Base-by-base conservation (phyloP, 2,888 invertebrate genomes). In the Cylindroiulus punctatus region DNA sequence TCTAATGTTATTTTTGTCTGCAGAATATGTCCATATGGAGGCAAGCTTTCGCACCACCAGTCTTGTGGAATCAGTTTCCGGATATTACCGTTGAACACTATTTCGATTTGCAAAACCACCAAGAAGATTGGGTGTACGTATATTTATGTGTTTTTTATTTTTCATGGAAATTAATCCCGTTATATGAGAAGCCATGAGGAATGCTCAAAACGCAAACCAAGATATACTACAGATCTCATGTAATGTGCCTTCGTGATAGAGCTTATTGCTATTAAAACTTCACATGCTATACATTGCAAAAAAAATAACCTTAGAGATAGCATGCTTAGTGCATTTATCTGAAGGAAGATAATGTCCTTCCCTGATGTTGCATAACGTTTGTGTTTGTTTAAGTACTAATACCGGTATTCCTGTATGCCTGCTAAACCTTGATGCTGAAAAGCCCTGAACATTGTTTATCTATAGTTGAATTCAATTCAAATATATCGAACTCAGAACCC, bases 1-100 rank as follows among this genome's bases (percentile, higher is more conserved):
- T 36, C 36, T 36, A 7, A 52, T 32, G 5, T 57, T 19, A 47
- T 57, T 19, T 85, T 32, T 52, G 8, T 26, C 5, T 44, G 19
- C 42, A 86, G 86, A 86, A 86, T 30, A 86, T 86, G 86, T 86
- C 86, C 8, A 36, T 82, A 19, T 86, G 86, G 86, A 26, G n/a
- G 12, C 44, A 86, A 42, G 42, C 86, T 30, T 86, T 81, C 42
- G 86, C 86, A 40, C 86, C 86, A 86, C 44, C 86, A 17, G 32
- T 82, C 32, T 40, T 42, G 44, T 86, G 86, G 86, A 81, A 86
- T 19, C 40, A 86, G 32, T 26, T 81, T 81, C 81, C 81, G 44
- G 86, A 86, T 22, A 86, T 47, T 32, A 81, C 86, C 30, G 86
- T 86, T 26, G 86, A 86, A 19, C 86, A 86, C n/a, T 44, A 44